Percentiles rank a stretch among this genome's conserved stretches.
Evolutionary conservation across 53 echinoderm and acorn worm species (phyloP).

Genomic region (Henricia sp.): DNA sequence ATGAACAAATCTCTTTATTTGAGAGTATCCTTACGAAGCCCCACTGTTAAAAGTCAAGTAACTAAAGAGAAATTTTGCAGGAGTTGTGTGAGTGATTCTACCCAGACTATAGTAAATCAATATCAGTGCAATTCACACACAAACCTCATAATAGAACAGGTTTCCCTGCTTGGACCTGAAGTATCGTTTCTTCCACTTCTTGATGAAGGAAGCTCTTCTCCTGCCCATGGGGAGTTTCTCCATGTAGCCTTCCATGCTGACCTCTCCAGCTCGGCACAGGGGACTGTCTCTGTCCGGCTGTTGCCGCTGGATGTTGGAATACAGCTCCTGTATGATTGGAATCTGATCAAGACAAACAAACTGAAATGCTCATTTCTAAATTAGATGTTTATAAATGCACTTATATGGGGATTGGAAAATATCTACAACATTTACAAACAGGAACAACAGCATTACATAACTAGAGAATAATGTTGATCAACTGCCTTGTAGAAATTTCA

Average conservation of each 20-base stretch:
- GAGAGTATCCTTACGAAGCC: too few species aligned
- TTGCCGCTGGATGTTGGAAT: slow-evolving; percentile 77
- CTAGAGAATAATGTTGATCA: too few species aligned
- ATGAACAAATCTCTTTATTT: too few species aligned
- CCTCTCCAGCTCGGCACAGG: slow-evolving; percentile 71
- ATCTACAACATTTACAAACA: too few species aligned
- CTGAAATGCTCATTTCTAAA: too few species aligned
- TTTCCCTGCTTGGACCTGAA: slow-evolving; percentile 97
- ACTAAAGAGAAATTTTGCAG: too few species aligned
- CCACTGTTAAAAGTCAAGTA: too few species aligned
- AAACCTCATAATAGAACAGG: slow-evolving; percentile 97
- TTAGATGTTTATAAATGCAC: too few species aligned
- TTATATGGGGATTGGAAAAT: too few species aligned
- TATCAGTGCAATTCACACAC: not conserved
- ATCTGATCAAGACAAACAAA: slow-evolving; percentile 53
- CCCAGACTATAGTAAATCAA: not conserved
- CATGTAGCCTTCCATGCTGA: slow-evolving; percentile 99
- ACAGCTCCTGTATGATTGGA: slow-evolving; percentile 79
- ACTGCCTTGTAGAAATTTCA: too few species aligned
- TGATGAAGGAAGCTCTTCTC: slow-evolving; percentile 91
- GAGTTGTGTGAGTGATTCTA: too few species aligned
- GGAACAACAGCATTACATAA: too few species aligned
- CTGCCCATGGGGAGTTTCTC: slow-evolving; percentile 97
- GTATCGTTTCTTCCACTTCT: slow-evolving; percentile 99
- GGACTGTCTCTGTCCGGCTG: slow-evolving; percentile 51